Evolutionary conservation across 2,888 invertebrate genomes (phyloP).

Genomic region (Achlya flavicornis): DNA sequence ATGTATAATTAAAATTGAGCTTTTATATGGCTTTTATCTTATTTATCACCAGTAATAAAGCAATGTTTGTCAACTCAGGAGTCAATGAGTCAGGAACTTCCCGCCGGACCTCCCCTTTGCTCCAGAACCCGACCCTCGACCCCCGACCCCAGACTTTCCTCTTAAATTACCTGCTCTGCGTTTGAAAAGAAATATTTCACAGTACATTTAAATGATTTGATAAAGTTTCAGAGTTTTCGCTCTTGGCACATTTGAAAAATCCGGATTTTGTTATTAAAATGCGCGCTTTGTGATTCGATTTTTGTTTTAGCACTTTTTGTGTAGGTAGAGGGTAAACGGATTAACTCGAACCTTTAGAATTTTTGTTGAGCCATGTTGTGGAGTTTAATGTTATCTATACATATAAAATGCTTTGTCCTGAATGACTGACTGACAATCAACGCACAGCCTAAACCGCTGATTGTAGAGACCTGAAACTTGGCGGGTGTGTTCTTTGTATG

Average conservation of each 20-base stretch:
- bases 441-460: too few species aligned
- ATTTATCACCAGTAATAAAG: too few species aligned
- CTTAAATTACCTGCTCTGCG: constrained; percentile 45
- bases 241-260: constrained; percentile 2
- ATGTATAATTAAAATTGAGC: too few species aligned
- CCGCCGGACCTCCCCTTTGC: neutral
- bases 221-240: constrained; percentile 41
- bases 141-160: constrained; percentile 19
- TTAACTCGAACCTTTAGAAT: neutral
- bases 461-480: too few species aligned
- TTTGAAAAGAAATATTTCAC: constrained; percentile 51
- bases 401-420: too few species aligned
- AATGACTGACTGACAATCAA: too few species aligned
- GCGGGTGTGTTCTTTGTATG: too few species aligned
- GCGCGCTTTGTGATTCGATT: constrained; percentile 4
- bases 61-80: neutral
- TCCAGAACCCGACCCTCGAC: constrained; percentile 19
- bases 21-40: neutral
- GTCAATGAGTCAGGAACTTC: neutral
- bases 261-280: constrained; percentile 8
- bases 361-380: neutral
- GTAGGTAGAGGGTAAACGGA: neutral
- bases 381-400: neutral
- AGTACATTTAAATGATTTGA: constrained; percentile 56
- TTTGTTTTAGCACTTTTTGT: constrained; percentile 2